Percentiles rank a stretch among this genome's conserved stretches.
Evolutionary conservation across 2,888 invertebrate genomes (phyloP).

Genomic region (Cotesia congregata): DNA sequence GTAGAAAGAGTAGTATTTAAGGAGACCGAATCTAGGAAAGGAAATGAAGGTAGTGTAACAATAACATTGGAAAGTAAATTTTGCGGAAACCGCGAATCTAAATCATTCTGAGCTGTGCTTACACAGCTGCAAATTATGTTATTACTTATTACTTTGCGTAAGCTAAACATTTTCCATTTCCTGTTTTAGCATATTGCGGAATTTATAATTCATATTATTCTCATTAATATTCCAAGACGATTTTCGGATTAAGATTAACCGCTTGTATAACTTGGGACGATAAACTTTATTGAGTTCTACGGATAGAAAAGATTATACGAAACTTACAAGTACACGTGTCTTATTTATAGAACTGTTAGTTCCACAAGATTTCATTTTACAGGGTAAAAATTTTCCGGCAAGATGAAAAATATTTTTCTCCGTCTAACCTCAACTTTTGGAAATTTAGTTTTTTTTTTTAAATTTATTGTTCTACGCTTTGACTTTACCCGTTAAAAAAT

Average conservation of each 20-base stretch:
- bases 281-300: no score
- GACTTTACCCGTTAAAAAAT: no score
- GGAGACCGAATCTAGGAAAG: background rate
- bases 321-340: no score
- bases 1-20: background rate
- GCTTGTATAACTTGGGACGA: background rate
- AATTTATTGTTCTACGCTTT: no score
- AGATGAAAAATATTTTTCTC: no score
- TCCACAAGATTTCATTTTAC: no score
- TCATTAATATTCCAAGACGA: background rate
- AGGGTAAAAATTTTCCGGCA: no score
- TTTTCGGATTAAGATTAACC: background rate
- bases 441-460: no score
- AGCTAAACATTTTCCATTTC: slow-evolving; percentile 29
- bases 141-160: slow-evolving; percentile 54
- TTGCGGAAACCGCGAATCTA: slow-evolving; percentile 55
- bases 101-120: slow-evolving; percentile 65
- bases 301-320: background rate
- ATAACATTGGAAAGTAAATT: slow-evolving; percentile 21
- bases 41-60: background rate
- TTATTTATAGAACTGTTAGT: no score
- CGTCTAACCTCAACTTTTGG: no score
- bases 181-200: slow-evolving; percentile 2
- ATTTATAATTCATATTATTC: slow-evolving; percentile 34
- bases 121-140: slow-evolving; percentile 64